Evolutionary conservation across 2,113 vertebrate genomes (phyloP), one percentile per base, ranked within the genome.

Genomic region (Halichoerus grypus): DNA sequence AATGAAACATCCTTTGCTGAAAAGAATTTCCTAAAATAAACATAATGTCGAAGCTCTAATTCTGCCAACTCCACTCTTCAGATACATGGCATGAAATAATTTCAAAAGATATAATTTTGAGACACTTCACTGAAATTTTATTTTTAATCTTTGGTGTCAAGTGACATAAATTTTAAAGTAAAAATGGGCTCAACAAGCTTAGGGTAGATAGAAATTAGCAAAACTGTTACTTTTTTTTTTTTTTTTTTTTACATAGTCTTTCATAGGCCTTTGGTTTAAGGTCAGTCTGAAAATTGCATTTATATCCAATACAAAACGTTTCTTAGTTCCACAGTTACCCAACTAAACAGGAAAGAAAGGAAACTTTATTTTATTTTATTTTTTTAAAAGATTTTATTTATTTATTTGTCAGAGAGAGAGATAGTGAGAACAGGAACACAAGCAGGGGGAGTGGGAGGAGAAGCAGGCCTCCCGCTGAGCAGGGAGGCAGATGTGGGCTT

Each of bases 21-120:
- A 96, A 94, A 88, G 3, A 77, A 33, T 81, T 88, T 93, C 63
- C 89, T 55, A 96, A 88, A 96, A 94, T 85, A 93, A 96, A 82
- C n/a, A 84, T 53, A 71, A 90, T 22, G 15, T 67, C 61, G 15
- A 91, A 95, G 42, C 6, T 79, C 28, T 84, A 59, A 81, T 93
- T 92, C 63, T 96, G 46, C 39, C 53, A 61, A 31, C 5, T 88
- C 79, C 1, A 88, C 9, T 91, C 61, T 81, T 69, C 51, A 84
- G 39, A 88, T 36, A 96, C 49, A 49, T 53, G 9, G 4, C 3
- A 61, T 72, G 59, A 81, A 93, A 76, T 65, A 65, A 88, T 72
- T 95, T 95, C 59, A 77, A 86, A 94, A 81, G 94, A 69, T 91
- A 36, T 7, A 49, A 79, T n/a, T 94, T 71, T 83, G 81, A 89